Evolutionary conservation across 2,888 invertebrate species (phyloP).

Genomic region (Ethmia dodecea): DNA sequence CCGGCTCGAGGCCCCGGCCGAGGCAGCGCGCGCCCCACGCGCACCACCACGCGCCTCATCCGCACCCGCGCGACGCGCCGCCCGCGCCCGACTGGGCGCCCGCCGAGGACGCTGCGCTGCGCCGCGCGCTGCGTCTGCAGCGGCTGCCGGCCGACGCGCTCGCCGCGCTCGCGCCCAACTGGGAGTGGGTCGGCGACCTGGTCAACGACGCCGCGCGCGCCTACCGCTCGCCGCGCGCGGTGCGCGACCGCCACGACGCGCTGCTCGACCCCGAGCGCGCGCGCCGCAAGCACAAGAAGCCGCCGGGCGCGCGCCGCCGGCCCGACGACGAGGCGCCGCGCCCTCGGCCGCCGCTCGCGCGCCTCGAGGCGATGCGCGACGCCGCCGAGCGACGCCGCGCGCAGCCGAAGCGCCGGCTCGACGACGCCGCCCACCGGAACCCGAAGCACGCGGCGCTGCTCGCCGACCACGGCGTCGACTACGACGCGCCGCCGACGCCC

Average conservation of each 20-base stretch:
- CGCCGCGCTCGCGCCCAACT: slow-evolving; percentile 94
- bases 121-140: slow-evolving; percentile 88
- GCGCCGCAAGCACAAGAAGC: slow-evolving; percentile 91
- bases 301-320: slow-evolving; percentile 84
- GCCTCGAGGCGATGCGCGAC: slow-evolving; percentile 85
- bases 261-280: slow-evolving; percentile 92
- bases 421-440: slow-evolving; percentile 82
- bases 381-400: slow-evolving; percentile 86
- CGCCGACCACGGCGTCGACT: slow-evolving; percentile 89
- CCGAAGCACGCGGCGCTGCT: slow-evolving; percentile 91
- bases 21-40: slow-evolving; percentile 83
- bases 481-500: slow-evolving; percentile 90
- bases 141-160: slow-evolving; percentile 78
- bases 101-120: slow-evolving; percentile 92
- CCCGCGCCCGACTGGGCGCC: slow-evolving; percentile 93
- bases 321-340: slow-evolving; percentile 76
- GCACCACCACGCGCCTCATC: slow-evolving; percentile 84
- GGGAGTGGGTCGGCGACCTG: slow-evolving; percentile 96
- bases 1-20: slow-evolving; percentile 80
- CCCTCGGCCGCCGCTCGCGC: slow-evolving; percentile 69
- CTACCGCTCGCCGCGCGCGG: slow-evolving; percentile 94
- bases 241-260: slow-evolving; percentile 92
- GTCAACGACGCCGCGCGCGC: slow-evolving; percentile 92
- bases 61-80: slow-evolving; percentile 82
- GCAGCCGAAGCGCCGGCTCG: slow-evolving; percentile 85